Conservation (phyloP, 2,113 vertebrate genomes). For the Egretta garzetta region DNA sequence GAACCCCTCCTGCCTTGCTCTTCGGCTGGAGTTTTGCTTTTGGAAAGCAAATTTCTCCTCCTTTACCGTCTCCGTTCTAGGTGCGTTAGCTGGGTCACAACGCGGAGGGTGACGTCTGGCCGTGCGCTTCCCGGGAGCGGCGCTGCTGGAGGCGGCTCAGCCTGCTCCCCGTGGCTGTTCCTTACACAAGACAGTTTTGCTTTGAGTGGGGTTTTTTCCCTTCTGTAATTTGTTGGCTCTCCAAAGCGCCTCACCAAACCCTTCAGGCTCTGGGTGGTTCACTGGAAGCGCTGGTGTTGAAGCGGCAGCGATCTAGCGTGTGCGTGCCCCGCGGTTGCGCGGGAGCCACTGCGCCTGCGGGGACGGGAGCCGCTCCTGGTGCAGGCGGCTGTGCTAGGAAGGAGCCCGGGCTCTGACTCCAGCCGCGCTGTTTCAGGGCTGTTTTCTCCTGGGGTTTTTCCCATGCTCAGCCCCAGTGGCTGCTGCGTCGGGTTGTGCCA, state of each 20-base stretch:
- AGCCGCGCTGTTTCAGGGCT: too few relatives aligned
- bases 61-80: not conserved
- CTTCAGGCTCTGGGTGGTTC: not conserved
- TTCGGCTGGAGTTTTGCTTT: not conserved
- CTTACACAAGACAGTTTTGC: not conserved
- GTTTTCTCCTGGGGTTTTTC: not conserved
- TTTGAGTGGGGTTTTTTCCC: not conserved
- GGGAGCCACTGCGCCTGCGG: not conserved
- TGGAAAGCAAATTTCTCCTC: not conserved
- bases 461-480: fast-evolving
- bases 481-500: not conserved
- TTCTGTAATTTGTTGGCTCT: not conserved
- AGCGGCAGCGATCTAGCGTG: not conserved
- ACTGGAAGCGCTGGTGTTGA: not conserved
- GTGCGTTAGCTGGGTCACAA: not conserved
- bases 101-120: not conserved
- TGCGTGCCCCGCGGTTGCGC: too few relatives aligned
- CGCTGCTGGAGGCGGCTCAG: not conserved
- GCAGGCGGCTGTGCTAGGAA: not conserved
- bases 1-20: not conserved
- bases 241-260: not conserved
- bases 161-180: not conserved
- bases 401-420: fast-evolving
- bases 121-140: not conserved
- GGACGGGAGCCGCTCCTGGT: fast-evolving